These are phyloP conservation scores for Epinotia demarniana DNA, from an alignment of 2,888 invertebrate genomes.

Conservation along the genomic window DNA sequence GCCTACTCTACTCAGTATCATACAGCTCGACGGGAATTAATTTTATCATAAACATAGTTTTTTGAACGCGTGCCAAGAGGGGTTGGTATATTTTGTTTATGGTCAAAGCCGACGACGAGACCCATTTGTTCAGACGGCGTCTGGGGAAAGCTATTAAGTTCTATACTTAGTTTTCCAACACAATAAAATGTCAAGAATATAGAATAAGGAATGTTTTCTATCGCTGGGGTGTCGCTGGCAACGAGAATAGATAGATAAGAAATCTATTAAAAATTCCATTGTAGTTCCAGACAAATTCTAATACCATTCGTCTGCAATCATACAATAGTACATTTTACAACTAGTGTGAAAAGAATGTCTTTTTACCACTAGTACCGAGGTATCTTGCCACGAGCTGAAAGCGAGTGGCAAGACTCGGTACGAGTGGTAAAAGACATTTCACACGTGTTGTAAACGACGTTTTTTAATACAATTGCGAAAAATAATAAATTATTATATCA, in stretches of 20 bases:
- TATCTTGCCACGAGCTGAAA: no score
- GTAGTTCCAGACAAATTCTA: neutral
- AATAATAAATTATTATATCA: no score
- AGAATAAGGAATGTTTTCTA: neutral
- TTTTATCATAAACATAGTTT: neutral
- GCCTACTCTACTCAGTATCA: neutral
- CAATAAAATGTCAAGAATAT: slow-evolving; percentile 7
- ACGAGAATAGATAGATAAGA: neutral
- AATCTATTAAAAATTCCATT: neutral
- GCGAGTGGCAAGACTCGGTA: no score
- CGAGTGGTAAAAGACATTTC: no score
- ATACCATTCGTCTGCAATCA: neutral
- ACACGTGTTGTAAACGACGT: no score
- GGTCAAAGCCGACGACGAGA: neutral
- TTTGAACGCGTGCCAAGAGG: slow-evolving; percentile 10
- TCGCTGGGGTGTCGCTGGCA: neutral
- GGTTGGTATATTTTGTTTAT: slow-evolving; percentile 10
- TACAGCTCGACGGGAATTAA: neutral
- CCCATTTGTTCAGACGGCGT: slow-evolving; percentile 11
- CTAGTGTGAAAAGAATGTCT: no score
- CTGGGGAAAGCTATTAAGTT: slow-evolving; percentile 11
- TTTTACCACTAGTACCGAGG: no score
- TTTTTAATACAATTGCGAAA: no score
- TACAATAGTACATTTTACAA: no score
- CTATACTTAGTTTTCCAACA: neutral